Evolutionary conservation across 2,888 invertebrate genomes (phyloP).

Genomic region (Imbricaverruca yamaguchii): DNA sequence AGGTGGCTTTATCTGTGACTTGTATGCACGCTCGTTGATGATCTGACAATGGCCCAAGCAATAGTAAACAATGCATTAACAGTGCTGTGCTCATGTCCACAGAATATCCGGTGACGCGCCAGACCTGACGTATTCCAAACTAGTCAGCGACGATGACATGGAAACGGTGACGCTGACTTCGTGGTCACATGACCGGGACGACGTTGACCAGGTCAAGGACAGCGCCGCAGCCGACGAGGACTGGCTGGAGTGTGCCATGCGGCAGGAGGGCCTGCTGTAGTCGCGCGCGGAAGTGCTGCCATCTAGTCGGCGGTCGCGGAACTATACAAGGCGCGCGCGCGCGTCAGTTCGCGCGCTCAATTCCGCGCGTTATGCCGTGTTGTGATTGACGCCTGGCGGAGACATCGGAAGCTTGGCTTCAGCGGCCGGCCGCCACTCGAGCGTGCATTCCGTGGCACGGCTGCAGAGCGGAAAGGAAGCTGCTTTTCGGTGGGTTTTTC

Average conservation of each 20-base stretch:
- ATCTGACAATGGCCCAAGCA: no score
- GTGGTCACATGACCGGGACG: not conserved
- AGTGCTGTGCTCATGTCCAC: not conserved
- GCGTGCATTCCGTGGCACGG: not conserved
- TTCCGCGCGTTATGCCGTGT: not conserved
- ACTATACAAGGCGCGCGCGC: not conserved
- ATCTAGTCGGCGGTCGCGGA: not conserved
- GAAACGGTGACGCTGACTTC: not conserved
- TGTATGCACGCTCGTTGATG: no score
- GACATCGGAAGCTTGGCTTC: not conserved
- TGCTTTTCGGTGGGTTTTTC: no score
- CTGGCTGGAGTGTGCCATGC: constrained; percentile 3
- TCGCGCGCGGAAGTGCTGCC: not conserved
- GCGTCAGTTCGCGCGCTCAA: not conserved
- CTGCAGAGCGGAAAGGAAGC: not conserved
- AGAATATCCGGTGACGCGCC: not conserved
- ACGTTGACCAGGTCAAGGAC: constrained; percentile 10
- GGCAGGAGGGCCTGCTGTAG: not conserved
- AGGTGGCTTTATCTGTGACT: no score
- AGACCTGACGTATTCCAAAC: not conserved
- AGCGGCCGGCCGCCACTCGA: not conserved
- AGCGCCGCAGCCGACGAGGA: not conserved
- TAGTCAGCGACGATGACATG: not conserved
- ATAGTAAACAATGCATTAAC: no score
- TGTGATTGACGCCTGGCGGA: not conserved